phyloP scores from a whole-genome alignment of 2,113 vertebrate genomes.

The Xiphophorus maculatus region DNA sequence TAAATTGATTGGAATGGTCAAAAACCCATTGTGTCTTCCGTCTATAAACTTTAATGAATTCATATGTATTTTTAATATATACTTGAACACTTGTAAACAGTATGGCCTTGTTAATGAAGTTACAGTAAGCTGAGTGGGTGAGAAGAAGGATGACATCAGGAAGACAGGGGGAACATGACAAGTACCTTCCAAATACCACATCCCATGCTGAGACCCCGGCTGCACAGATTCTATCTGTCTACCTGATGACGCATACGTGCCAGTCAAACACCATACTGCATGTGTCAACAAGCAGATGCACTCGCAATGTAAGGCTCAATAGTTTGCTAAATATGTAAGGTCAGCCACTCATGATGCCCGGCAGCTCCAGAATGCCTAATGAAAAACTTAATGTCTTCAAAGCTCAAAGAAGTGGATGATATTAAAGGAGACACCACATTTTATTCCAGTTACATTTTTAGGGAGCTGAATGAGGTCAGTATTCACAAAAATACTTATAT shows the following conservation, averaged over 20 bases:
- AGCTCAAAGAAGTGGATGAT: slow-evolving; percentile 37
- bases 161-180: slow-evolving; percentile 65
- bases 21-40: neutral
- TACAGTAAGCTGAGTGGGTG: slow-evolving; percentile 18
- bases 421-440: slow-evolving; percentile 31
- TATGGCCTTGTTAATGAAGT: slow-evolving; percentile 5
- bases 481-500: slow-evolving; percentile 24
- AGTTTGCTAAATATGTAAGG: slow-evolving; percentile 10
- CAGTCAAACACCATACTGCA: slow-evolving; percentile 32
- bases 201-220: slow-evolving; percentile 46
- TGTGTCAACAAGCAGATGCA: slow-evolving; percentile 41
- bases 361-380: slow-evolving; percentile 46
- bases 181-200: slow-evolving; percentile 71
- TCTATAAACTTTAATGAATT: too few species aligned
- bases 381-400: slow-evolving; percentile 45
- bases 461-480: slow-evolving; percentile 46
- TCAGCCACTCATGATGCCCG: slow-evolving; percentile 15
- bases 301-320: slow-evolving; percentile 25
- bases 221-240: slow-evolving; percentile 54
- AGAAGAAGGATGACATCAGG: slow-evolving; percentile 53
- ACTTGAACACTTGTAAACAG: too few species aligned
- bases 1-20: slow-evolving; percentile 6
- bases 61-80: too few species aligned
- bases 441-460: slow-evolving; percentile 27
- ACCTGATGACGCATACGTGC: slow-evolving; percentile 50